phyloP scores from a whole-genome alignment of 2,797 vertebrate species.

The Aplochiton taeniatus region DNA sequence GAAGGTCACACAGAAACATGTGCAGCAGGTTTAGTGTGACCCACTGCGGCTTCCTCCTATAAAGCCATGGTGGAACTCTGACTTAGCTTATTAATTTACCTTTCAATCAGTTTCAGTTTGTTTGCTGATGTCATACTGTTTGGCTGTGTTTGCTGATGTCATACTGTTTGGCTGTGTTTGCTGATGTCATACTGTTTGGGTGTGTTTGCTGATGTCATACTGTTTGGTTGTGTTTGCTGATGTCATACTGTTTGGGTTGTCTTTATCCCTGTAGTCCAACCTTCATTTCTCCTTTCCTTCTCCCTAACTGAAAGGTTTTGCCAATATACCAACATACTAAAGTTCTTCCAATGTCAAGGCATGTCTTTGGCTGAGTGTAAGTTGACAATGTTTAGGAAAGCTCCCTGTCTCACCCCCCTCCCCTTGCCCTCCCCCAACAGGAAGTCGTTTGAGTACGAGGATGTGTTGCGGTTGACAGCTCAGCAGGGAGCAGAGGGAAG shows the following conservation, averaged over 20 bases:
- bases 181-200: too few relatives aligned
- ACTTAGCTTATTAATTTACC: too few relatives aligned
- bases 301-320: not conserved
- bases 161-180: too few relatives aligned
- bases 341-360: not conserved
- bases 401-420: not conserved
- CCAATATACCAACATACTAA: not conserved
- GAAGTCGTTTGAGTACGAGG: slow-evolving; percentile 99
- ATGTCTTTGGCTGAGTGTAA: not conserved
- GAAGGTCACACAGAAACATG: too few relatives aligned
- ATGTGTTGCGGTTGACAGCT: slow-evolving; percentile 81
- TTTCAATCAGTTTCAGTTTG: too few relatives aligned
- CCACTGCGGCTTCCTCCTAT: too few relatives aligned
- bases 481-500: slow-evolving; percentile 66
- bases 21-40: too few relatives aligned
- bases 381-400: not conserved
- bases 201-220: slow-evolving; percentile 16
- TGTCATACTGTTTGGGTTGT: not conserved
- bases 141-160: not conserved
- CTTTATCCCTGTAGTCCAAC: not conserved
- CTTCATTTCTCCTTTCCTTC: not conserved
- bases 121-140: not conserved
- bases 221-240: slow-evolving; percentile 3
- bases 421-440: slow-evolving; percentile 60
- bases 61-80: too few relatives aligned